Evolutionary conservation across 1,140 invertebrate genomes (phyloP).

Genomic region (Drosophila watanabei): DNA sequence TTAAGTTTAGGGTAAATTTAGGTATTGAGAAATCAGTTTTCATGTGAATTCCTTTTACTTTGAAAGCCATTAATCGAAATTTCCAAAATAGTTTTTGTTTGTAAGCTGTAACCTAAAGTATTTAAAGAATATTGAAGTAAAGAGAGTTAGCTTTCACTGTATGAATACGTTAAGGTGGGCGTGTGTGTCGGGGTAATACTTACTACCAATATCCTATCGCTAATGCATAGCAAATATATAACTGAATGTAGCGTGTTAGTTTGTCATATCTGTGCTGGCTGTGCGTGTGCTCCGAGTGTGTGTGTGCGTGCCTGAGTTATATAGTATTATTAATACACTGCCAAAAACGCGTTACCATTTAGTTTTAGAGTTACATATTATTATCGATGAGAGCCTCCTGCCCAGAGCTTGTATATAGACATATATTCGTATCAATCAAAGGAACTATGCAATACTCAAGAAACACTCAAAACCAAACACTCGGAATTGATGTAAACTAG

Average conservation of each 20-base stretch:
- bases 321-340: constrained; percentile 80
- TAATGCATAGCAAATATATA: constrained; percentile 77
- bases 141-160: constrained; percentile 12
- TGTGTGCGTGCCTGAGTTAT: constrained; percentile 50
- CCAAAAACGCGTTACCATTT: constrained; percentile 68
- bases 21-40: neutral
- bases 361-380: constrained; percentile 41
- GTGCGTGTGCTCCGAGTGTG: constrained; percentile 61
- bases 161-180: constrained; percentile 19
- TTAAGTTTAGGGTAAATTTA: neutral
- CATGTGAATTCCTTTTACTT: neutral
- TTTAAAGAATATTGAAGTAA: neutral
- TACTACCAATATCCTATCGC: constrained; percentile 61
- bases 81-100: neutral
- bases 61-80: neutral
- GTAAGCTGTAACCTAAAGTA: too few relatives aligned
- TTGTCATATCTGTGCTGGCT: constrained; percentile 72
- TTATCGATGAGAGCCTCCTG: constrained; percentile 40
- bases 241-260: constrained; percentile 71
- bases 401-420: constrained; percentile 45
- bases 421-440: constrained; percentile 41
- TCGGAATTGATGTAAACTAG: constrained; percentile 57
- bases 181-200: constrained; percentile 25
- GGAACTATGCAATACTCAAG: constrained; percentile 39
- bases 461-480: constrained; percentile 34